Evolutionary conservation across 2,113 vertebrate genomes (phyloP).

Genomic region (Tetraodon nigroviridis): DNA sequence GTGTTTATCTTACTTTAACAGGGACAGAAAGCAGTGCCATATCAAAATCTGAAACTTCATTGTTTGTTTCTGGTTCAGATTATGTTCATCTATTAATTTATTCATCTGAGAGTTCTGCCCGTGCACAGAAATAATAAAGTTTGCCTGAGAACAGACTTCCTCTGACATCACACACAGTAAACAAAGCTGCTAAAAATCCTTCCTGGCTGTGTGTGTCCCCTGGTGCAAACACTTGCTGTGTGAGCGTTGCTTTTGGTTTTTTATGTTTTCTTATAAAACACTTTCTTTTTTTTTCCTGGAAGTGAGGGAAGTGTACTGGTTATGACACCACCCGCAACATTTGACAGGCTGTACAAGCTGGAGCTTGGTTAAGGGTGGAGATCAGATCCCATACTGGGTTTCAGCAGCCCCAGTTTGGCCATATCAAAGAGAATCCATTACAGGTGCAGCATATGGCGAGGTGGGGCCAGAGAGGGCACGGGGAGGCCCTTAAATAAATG

Average conservation of each 20-base stretch:
- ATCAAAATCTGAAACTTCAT: too few species aligned
- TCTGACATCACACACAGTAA: conserved; percentile 37
- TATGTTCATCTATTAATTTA: not conserved
- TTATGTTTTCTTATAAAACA: not conserved
- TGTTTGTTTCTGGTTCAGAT: too few species aligned
- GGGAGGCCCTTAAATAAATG: conserved; percentile 33
- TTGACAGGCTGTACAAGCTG: conserved; percentile 20
- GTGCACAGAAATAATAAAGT: conserved; percentile 12
- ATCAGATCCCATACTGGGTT: conserved; percentile 37
- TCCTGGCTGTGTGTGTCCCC: conserved; percentile 15
- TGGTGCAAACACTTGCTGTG: conserved; percentile 19
- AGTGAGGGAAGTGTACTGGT: conserved; percentile 27
- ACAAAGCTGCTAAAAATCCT: conserved; percentile 29
- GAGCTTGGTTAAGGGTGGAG: conserved; percentile 22
- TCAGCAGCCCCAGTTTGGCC: conserved; percentile 37
- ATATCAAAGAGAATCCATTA: conserved; percentile 59
- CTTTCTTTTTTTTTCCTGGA: conserved; percentile 21
- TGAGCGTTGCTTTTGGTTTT: not conserved
- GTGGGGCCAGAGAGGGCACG: conserved; percentile 3
- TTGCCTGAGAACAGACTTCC: conserved; percentile 34
- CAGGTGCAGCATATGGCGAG: conserved; percentile 26
- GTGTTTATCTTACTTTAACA: not conserved
- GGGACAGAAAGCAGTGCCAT: too few species aligned
- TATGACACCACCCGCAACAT: conserved; percentile 20
- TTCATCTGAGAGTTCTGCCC: not conserved